phyloP scores from a whole-genome alignment of 2,113 vertebrate genomes.

The Hyaena hyaena region DNA sequence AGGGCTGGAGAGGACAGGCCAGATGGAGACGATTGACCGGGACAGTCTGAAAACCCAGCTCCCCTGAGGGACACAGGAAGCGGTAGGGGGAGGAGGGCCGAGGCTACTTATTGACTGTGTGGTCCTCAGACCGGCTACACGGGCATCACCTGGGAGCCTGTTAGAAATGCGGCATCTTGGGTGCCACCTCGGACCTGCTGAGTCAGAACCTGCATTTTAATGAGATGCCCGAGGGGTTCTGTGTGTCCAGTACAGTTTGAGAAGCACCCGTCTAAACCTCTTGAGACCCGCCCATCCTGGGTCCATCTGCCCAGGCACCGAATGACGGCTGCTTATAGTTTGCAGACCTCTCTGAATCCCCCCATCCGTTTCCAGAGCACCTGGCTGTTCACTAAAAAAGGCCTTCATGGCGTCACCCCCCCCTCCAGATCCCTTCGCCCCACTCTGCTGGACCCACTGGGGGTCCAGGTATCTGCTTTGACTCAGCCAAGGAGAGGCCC shows the following conservation, averaged over 20 bases:
- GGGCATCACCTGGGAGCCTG: fast-evolving
- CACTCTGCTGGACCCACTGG: background rate
- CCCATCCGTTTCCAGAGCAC: background rate
- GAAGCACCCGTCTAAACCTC: background rate
- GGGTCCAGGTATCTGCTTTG: background rate
- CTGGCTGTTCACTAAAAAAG: background rate
- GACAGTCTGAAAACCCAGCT: background rate
- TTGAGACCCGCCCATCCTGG: background rate
- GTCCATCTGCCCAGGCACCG: background rate
- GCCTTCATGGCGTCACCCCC: background rate
- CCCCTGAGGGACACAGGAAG: fast-evolving
- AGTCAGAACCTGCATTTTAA: background rate
- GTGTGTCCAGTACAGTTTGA: no score
- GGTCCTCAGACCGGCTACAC: fast-evolving
- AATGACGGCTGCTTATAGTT: fast-evolving
- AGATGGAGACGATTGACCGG: background rate
- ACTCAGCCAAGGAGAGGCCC: background rate
- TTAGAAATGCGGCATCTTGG: background rate
- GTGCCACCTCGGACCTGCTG: background rate
- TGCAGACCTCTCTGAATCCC: background rate
- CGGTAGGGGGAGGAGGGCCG: fast-evolving
- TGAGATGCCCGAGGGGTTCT: background rate
- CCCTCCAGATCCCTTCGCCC: background rate
- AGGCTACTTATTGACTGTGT: background rate
- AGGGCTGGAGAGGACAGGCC: background rate